Conservation (phyloP, 2,113 vertebrate species). For the Eulemur macaco region DNA sequence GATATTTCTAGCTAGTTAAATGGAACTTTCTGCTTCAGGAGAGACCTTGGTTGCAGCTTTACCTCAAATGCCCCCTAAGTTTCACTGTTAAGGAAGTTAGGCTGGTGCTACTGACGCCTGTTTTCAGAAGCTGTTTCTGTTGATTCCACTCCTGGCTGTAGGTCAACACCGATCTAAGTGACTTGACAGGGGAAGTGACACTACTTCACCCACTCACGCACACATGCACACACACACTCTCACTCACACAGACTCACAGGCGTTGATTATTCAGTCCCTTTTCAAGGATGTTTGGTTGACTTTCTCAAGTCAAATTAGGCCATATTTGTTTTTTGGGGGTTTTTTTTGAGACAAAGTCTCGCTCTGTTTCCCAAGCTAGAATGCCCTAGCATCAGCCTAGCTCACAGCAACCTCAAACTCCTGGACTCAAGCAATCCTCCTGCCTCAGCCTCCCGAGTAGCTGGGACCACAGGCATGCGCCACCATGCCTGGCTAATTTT, state of each 20-base stretch:
- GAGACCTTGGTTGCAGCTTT: neutral
- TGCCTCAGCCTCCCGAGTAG: too few relatives aligned
- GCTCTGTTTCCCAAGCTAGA: too few relatives aligned
- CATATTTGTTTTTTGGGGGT: neutral
- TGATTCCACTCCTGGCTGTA: neutral
- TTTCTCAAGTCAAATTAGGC: neutral
- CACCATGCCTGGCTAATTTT: too few relatives aligned
- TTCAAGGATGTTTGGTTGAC: neutral
- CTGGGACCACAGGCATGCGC: too few relatives aligned
- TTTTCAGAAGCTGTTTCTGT: neutral
- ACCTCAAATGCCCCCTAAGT: neutral
- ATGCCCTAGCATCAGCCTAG: too few relatives aligned
- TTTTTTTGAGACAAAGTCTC: too few relatives aligned
- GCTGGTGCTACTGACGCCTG: neutral
- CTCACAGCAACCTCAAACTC: too few relatives aligned
- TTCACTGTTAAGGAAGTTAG: neutral
- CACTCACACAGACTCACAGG: neutral
- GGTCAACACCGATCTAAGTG: neutral
- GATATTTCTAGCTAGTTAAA: conserved; percentile 19
- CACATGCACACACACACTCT: neutral
- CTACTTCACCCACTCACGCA: neutral
- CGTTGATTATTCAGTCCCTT: neutral
- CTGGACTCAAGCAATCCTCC: too few relatives aligned
- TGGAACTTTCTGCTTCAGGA: neutral
- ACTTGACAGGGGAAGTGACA: neutral